Conservation (phyloP, 2,797 vertebrate genomes). For the Muraenolepis orangiensis region DNA sequence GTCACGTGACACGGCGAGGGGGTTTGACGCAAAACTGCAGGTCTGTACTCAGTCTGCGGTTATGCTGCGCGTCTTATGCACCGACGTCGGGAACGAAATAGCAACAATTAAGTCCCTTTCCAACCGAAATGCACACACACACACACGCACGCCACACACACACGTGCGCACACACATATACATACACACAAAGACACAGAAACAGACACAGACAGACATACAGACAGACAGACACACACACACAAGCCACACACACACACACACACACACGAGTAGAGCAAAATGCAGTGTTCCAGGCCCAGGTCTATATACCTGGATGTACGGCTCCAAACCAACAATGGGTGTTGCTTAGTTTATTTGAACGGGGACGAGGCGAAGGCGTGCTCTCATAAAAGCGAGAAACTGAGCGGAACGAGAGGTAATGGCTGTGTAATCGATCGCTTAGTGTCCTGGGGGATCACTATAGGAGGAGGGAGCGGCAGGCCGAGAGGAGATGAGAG, state of each 20-base stretch:
- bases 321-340: not conserved
- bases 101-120: not conserved
- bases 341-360: not conserved
- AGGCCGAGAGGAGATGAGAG: not conserved
- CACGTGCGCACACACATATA: not conserved
- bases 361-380: not conserved
- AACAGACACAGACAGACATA: not conserved
- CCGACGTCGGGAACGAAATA: not conserved
- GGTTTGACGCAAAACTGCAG: not conserved
- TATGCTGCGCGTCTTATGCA: not conserved
- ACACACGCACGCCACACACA: not conserved
- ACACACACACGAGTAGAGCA: no score
- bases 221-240: no score
- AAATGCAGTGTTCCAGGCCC: not conserved
- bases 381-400: conserved; percentile 20
- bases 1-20: conserved; percentile 48
- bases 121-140: not conserved
- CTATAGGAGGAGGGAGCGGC: conserved; percentile 2
- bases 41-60: not conserved
- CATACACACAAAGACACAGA: not conserved
- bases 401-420: conserved; percentile 54
- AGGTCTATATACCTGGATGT: not conserved
- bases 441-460: conserved; percentile 39
- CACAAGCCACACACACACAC: no score
- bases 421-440: conserved; percentile 72